phyloP scores from a whole-genome alignment of 2,113 vertebrate species.

The Gobius niger region DNA sequence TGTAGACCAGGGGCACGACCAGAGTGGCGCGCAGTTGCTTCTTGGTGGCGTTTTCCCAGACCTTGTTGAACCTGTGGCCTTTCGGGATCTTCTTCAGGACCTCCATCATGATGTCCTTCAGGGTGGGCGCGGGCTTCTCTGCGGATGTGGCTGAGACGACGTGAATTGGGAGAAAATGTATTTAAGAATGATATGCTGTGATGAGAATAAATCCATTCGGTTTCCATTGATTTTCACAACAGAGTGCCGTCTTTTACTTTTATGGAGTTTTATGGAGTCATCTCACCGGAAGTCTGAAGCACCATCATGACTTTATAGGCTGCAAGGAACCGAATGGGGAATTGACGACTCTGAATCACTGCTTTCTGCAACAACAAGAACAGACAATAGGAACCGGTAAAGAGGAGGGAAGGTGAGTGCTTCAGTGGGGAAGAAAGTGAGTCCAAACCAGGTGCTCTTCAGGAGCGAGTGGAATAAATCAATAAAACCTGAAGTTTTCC shows the following conservation, averaged over 20 bases:
- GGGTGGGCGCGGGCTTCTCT: conserved; percentile 8
- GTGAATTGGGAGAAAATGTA: too few species aligned
- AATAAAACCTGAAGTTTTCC: too few species aligned
- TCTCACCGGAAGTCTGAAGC: conserved; percentile 60
- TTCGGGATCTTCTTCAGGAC: conserved; percentile 69
- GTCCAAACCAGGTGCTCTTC: too few species aligned
- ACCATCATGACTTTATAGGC: conserved; percentile 83
- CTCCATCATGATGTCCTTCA: conserved; percentile 48
- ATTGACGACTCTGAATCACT: conserved; percentile 83
- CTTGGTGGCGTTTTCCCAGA: conserved; percentile 40
- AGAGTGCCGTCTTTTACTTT: too few species aligned
- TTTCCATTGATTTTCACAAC: too few species aligned
- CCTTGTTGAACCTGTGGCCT: not conserved
- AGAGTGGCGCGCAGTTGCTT: conserved; percentile 63
- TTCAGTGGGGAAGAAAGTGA: too few species aligned
- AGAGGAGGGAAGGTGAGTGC: too few species aligned
- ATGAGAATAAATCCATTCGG: too few species aligned
- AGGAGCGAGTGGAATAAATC: too few species aligned
- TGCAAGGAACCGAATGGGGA: conserved; percentile 87
- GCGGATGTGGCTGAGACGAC: conserved; percentile 22
- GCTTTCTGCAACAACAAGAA: conserved; percentile 70
- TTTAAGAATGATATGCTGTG: too few species aligned
- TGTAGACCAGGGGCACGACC: conserved; percentile 73
- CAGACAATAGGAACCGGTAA: too few species aligned
- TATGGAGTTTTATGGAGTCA: too few species aligned